phyloP scores from a whole-genome alignment of 2,797 vertebrate genomes.

The Cacajao melanocephalus region DNA sequence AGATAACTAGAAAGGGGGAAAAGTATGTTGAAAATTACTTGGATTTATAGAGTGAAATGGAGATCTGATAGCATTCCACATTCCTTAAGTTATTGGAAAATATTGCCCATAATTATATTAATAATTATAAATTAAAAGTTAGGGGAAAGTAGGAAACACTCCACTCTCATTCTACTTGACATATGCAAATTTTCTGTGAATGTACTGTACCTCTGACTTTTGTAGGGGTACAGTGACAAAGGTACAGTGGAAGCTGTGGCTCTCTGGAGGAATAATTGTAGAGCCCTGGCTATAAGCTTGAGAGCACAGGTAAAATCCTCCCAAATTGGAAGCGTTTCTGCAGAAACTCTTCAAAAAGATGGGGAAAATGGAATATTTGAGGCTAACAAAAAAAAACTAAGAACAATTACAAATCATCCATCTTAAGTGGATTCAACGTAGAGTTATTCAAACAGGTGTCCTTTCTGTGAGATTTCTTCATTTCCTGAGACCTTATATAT shows the following conservation, averaged over 20 bases:
- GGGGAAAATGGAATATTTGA: not conserved
- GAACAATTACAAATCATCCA: not conserved
- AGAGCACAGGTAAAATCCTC: not conserved
- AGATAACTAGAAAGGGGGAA: not conserved
- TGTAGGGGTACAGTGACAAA: not conserved
- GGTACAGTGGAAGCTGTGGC: not conserved
- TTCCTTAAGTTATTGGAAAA: not conserved
- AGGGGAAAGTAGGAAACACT: not conserved
- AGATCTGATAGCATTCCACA: not conserved
- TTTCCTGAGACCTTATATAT: not conserved
- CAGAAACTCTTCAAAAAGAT: not conserved
- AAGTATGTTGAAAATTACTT: not conserved
- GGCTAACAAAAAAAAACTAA: not conserved
- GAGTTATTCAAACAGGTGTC: not conserved
- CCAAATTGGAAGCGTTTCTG: not conserved
- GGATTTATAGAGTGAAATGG: not conserved
- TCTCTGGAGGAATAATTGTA: not conserved
- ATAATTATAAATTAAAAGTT: slow-evolving; percentile 32
- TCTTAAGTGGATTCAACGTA: not conserved
- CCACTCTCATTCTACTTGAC: not conserved
- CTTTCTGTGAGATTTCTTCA: slow-evolving; percentile 12
- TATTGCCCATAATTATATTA: not conserved
- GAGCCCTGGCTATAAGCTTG: not conserved
- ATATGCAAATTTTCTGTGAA: not conserved
- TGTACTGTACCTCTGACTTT: not conserved